Percentiles rank a stretch among this genome's conserved stretches.
These are phyloP conservation scores for Meteorus sp. DNA, from an alignment of 1,140 invertebrate species.

Conservation along the genomic window DNA sequence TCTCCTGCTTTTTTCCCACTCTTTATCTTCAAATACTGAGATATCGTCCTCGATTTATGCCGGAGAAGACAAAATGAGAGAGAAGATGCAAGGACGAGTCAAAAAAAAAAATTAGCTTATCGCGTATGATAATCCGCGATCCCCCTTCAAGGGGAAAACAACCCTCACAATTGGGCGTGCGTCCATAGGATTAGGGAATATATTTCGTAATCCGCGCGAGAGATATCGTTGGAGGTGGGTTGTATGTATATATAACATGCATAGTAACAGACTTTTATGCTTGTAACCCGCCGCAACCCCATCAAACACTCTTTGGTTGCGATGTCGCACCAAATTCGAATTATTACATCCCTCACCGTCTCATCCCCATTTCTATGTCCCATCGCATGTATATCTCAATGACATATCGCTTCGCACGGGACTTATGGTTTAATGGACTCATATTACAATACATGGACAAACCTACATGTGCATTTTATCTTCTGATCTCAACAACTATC, in stretches of 20 bases:
- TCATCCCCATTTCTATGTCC: slow-evolving; percentile 30
- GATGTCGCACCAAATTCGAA: slow-evolving; percentile 29
- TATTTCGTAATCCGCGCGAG: slow-evolving; percentile 56
- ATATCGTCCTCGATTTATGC: too few species aligned
- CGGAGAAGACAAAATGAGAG: too few species aligned
- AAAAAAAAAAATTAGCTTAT: slow-evolving; percentile 56
- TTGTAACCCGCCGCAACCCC: slow-evolving; percentile 40
- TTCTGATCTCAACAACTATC: too few species aligned
- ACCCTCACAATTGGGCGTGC: slow-evolving; percentile 40
- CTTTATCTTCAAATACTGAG: slow-evolving; percentile 29
- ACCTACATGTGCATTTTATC: too few species aligned
- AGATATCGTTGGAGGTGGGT: slow-evolving; percentile 30
- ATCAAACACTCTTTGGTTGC: slow-evolving; percentile 23
- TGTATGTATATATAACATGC: too few species aligned
- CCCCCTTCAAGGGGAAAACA: slow-evolving; percentile 37
- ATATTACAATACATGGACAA: slow-evolving; percentile 24
- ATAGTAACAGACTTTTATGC: too few species aligned
- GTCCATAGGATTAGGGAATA: slow-evolving; percentile 48
- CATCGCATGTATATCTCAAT: slow-evolving; percentile 48
- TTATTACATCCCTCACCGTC: too few species aligned
- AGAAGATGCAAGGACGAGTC: slow-evolving; percentile 30
- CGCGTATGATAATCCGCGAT: slow-evolving; percentile 46
- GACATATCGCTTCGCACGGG: slow-evolving; percentile 58
- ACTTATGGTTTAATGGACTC: slow-evolving; percentile 57
- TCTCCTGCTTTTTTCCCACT: slow-evolving; percentile 6